Percentiles rank a stretch among this genome's conserved stretches.
phyloP scores from a whole-genome alignment of 1,140 invertebrate species.

The Prorops nasuta region DNA sequence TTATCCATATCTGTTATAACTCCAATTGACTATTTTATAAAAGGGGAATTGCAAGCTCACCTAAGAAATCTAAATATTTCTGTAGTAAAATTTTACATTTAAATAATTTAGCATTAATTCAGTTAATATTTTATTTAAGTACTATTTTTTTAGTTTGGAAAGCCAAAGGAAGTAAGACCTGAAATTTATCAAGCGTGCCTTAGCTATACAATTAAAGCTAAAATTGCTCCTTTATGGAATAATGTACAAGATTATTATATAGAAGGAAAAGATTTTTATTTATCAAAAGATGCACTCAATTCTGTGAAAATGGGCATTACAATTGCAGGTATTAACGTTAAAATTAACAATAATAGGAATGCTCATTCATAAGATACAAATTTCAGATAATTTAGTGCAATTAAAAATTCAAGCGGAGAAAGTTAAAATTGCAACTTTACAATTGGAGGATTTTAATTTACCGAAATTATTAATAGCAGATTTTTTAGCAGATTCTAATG shows the following conservation, averaged over 20 bases:
- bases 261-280: constrained; percentile 34
- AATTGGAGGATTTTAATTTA: constrained; percentile 20
- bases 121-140: neutral
- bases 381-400: constrained; percentile 15
- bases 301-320: constrained; percentile 33
- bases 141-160: constrained; percentile 2
- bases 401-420: constrained; percentile 21
- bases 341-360: neutral
- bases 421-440: constrained; percentile 26
- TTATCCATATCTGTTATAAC: constrained; percentile 25
- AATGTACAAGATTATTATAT: constrained; percentile 33
- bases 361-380: constrained; percentile 2
- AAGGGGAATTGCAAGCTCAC: constrained; percentile 21
- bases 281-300: constrained; percentile 13
- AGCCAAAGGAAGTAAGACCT: constrained; percentile 14
- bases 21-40: constrained; percentile 16
- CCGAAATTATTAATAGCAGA: constrained; percentile 5
- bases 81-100: constrained; percentile 4
- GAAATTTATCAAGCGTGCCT: constrained; percentile 33
- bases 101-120: neutral
- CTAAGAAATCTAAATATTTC: constrained; percentile 18
- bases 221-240: constrained; percentile 39
- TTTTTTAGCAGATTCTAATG: constrained; percentile 17
- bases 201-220: constrained; percentile 31
- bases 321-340: constrained; percentile 17